Conservation (phyloP, 2,113 vertebrate species). For the Myiopsitta monachus region DNA sequence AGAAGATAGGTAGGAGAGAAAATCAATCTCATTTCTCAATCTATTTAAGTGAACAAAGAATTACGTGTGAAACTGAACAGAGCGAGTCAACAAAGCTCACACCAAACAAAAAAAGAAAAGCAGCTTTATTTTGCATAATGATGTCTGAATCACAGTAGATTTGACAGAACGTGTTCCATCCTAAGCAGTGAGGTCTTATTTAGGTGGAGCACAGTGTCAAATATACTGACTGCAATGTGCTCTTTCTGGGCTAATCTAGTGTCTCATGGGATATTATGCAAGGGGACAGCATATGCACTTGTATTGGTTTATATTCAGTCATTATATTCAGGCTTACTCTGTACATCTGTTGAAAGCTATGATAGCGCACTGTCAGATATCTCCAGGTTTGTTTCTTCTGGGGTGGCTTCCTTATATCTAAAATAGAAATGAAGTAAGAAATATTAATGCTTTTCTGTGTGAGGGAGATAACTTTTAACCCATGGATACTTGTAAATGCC, state of each 20-base stretch:
- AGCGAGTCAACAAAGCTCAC: constrained; percentile 4
- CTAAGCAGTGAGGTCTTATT: constrained; percentile 14
- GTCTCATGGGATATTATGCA: not conserved
- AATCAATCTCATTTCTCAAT: constrained; percentile 27
- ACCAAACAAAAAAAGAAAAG: not conserved
- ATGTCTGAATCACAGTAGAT: constrained; percentile 5
- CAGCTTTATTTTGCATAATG: constrained; percentile 32
- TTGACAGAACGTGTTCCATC: constrained; percentile 15
- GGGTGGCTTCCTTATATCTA: not conserved
- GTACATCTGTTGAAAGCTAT: not conserved
- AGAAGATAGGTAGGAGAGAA: not conserved
- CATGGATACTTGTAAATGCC: not conserved
- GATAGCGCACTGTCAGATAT: not conserved
- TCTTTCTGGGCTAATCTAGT: not conserved
- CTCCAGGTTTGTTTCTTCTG: not conserved
- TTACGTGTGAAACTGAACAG: not conserved
- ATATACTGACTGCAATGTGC: not conserved
- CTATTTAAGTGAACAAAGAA: constrained; percentile 11
- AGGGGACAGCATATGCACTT: not conserved
- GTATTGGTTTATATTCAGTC: not conserved
- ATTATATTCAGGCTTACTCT: not conserved
- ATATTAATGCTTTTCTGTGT: not conserved
- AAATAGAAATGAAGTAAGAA: not conserved
- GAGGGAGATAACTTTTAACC: not conserved
- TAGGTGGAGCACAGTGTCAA: not conserved